Percentiles rank a stretch among this genome's conserved stretches.
Evolutionary conservation across 2,888 invertebrate species (phyloP).

Genomic region (Xanthia togata): DNA sequence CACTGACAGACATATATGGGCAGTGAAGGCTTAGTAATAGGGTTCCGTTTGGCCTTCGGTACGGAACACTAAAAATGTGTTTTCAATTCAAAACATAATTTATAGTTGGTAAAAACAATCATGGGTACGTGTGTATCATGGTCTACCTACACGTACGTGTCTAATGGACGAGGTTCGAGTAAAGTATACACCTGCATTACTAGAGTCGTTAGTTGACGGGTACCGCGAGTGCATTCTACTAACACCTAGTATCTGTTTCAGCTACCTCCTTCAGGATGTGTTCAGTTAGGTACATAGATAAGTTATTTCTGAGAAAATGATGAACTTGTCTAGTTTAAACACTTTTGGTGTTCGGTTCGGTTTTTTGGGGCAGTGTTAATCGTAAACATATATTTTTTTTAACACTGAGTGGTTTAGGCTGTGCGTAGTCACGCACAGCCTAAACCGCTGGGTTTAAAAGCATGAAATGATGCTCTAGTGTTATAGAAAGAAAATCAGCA

Average conservation of each 20-base stretch:
- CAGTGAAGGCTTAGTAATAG: no score
- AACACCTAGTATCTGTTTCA: conserved; percentile 45
- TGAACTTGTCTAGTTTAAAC: neutral
- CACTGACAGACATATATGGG: no score
- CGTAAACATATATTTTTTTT: no score
- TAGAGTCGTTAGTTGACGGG: conserved; percentile 54
- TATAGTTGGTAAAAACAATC: neutral
- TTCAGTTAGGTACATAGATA: conserved; percentile 12
- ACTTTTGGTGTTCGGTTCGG: accelerated
- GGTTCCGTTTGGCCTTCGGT: no score
- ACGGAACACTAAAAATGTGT: no score
- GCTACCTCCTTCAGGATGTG: conserved; percentile 8
- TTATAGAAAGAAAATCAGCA: no score
- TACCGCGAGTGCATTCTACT: conserved; percentile 47
- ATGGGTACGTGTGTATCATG: neutral
- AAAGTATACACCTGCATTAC: conserved; percentile 59
- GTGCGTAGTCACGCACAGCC: no score
- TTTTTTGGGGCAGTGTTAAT: neutral
- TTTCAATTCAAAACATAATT: neutral
- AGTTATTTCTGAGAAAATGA: conserved; percentile 1
- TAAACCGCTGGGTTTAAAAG: no score
- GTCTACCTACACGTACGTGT: conserved; percentile 51
- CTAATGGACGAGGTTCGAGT: conserved; percentile 63
- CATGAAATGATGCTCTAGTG: no score
- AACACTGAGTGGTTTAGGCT: no score